Evolutionary conservation across 2,797 vertebrate species (phyloP).

Genomic region (Scyliorhinus canicula): DNA sequence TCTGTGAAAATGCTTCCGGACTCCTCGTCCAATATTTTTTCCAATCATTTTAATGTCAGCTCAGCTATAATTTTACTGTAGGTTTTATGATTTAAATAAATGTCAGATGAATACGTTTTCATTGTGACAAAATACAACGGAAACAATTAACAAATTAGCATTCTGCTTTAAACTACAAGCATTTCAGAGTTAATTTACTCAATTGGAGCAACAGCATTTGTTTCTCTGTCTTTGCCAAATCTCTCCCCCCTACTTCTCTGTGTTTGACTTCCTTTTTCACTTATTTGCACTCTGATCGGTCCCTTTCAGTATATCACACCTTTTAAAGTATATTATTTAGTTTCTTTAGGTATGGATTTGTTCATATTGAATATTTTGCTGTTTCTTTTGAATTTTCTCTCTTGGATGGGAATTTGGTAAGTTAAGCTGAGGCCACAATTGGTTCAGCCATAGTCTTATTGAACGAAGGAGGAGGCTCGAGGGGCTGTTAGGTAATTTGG

Average conservation of each 20-base stretch:
- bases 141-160: not conserved
- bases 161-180: not conserved
- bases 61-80: not conserved
- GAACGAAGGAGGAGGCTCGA: too few relatives aligned
- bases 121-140: not conserved
- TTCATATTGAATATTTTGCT: not conserved
- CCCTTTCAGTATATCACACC: not conserved
- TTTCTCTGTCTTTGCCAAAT: not conserved
- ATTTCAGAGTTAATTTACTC: not conserved
- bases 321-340: not conserved
- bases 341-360: not conserved
- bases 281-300: not conserved
- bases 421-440: too few relatives aligned
- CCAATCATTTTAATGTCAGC: not conserved
- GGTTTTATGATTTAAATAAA: not conserved
- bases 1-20: not conserved
- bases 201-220: not conserved
- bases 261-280: not conserved
- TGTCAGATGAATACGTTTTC: not conserved
- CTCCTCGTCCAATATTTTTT: not conserved
- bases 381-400: not conserved
- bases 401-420: not conserved
- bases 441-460: too few relatives aligned
- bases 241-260: not conserved
- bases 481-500: too few relatives aligned